Evolutionary conservation across 2,888 invertebrate genomes (phyloP).

Genomic region (Napeogenes inachia): DNA sequence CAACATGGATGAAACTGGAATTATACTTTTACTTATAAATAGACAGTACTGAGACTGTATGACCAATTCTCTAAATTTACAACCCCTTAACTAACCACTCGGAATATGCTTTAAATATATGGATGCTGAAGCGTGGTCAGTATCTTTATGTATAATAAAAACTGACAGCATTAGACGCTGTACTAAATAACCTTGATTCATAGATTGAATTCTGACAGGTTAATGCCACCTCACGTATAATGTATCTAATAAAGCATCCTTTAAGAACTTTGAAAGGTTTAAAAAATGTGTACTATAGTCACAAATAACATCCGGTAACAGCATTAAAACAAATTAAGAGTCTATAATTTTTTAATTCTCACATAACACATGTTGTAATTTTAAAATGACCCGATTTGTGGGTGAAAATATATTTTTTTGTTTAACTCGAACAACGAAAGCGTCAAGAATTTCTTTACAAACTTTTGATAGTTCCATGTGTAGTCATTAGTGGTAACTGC

Average conservation of each 20-base stretch:
- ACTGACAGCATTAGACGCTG: not conserved
- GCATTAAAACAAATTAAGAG: too few relatives aligned
- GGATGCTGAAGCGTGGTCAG: too few relatives aligned
- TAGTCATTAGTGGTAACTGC: conserved; percentile 30
- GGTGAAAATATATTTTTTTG: too few relatives aligned
- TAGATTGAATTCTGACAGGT: conserved; percentile 19
- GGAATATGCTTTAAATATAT: too few relatives aligned
- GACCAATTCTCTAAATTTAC: conserved; percentile 71
- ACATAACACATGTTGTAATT: too few relatives aligned
- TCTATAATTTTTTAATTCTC: too few relatives aligned
- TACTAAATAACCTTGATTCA: conserved; percentile 17
- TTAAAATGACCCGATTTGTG: too few relatives aligned
- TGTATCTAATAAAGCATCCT: not conserved
- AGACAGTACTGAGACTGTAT: conserved; percentile 52
- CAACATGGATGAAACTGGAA: conserved; percentile 32
- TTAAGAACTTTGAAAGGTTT: not conserved
- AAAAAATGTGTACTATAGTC: too few relatives aligned
- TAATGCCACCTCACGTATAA: conserved; percentile 13
- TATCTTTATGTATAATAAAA: not conserved
- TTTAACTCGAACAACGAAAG: too few relatives aligned
- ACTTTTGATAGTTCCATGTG: conserved; percentile 4
- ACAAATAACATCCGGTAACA: too few relatives aligned
- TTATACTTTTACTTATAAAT: conserved; percentile 61
- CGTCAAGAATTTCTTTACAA: conserved; percentile 4
- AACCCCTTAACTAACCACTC: conserved; percentile 29